Conservation (phyloP, 2,888 invertebrate species). For the Melipona bicolor region DNA sequence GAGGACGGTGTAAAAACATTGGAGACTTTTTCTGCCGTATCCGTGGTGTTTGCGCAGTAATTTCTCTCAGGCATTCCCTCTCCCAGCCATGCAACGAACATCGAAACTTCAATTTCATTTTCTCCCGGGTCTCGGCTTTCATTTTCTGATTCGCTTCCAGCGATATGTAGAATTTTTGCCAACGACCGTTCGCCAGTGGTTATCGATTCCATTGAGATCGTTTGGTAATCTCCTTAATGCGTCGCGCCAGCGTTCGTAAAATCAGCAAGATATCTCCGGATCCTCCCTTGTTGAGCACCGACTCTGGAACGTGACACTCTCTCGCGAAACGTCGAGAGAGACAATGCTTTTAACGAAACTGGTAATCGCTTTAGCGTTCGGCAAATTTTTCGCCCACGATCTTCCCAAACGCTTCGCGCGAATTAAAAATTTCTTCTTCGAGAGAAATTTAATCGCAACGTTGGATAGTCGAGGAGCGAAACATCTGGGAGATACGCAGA, state of each 20-base stretch:
- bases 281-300: background rate
- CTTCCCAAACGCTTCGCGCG: no score
- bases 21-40: no score
- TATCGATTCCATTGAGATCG: background rate
- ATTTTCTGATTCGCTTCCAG: background rate
- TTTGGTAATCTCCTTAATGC: slow-evolving; percentile 16
- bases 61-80: no score
- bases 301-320: background rate
- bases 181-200: background rate
- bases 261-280: background rate
- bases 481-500: no score
- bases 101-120: background rate
- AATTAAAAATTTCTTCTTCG: no score
- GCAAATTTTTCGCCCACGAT: no score
- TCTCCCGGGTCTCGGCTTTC: background rate
- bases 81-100: no score
- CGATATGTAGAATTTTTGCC: background rate
- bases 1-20: no score
- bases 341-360: background rate
- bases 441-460: no score
- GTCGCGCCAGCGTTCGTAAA: background rate
- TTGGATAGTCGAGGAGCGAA: no score
- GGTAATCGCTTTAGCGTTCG: background rate
- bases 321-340: background rate
- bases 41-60: no score